Evolutionary conservation across 1,140 invertebrate species (phyloP).

Genomic region (Drosophila biarmipes): DNA sequence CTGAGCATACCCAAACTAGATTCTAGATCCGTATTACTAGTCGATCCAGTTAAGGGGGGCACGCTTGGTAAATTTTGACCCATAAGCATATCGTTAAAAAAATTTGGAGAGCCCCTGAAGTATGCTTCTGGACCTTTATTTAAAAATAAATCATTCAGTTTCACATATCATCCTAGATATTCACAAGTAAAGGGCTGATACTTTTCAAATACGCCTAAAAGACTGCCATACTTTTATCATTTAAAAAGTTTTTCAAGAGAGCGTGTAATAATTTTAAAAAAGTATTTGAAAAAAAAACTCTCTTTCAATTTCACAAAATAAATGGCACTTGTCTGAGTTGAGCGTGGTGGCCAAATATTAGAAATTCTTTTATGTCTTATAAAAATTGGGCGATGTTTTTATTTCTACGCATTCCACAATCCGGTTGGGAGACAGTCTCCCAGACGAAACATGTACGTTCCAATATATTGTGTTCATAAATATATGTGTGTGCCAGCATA

Average conservation of each 20-base stretch:
- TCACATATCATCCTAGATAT: not conserved
- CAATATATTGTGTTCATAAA: constrained; percentile 22
- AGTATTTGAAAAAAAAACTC: constrained; percentile 16
- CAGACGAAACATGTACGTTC: constrained; percentile 24
- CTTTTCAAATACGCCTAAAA: constrained; percentile 25
- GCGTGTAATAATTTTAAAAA: not conserved
- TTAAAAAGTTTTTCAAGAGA: constrained; percentile 5
- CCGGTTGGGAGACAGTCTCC: constrained; percentile 19
- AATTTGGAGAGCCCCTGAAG: too few species aligned
- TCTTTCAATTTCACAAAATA: constrained; percentile 36
- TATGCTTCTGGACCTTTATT: too few species aligned
- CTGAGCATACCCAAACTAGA: too few species aligned
- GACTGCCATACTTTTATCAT: not conserved
- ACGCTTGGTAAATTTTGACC: too few species aligned
- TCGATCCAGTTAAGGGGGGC: too few species aligned
- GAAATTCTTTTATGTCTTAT: constrained; percentile 12
- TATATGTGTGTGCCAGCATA: constrained; percentile 41
- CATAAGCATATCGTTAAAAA: too few species aligned
- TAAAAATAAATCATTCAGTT: not conserved
- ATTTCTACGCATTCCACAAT: constrained; percentile 50
- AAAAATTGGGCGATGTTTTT: constrained; percentile 49
- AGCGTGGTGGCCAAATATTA: constrained; percentile 24
- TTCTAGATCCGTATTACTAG: too few species aligned
- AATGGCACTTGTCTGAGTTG: constrained; percentile 34
- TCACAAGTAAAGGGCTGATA: not conserved